Evolutionary conservation across 1,140 invertebrate genomes (phyloP).

Genomic region (Dendroctonus ponderosae): DNA sequence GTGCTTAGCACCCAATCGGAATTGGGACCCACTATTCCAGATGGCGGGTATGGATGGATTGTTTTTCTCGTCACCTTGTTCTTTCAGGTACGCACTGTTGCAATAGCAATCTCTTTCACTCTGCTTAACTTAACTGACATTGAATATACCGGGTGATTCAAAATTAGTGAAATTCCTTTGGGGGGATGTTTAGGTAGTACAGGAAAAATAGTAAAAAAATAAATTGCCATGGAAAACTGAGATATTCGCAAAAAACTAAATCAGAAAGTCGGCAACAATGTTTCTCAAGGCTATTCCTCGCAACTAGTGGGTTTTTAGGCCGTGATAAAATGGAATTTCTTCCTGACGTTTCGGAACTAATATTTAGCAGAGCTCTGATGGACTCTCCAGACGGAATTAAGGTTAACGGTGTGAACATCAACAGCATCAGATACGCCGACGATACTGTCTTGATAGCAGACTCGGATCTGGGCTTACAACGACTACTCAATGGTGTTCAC

Average conservation of each 20-base stretch:
- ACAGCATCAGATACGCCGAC: too few relatives aligned
- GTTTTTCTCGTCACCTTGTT: slow-evolving; percentile 59
- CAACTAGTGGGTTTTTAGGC: too few relatives aligned
- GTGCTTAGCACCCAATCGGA: slow-evolving; percentile 62
- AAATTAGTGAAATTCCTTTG: background rate
- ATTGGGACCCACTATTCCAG: slow-evolving; percentile 61
- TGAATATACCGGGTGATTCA: slow-evolving; percentile 37
- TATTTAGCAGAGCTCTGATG: too few relatives aligned
- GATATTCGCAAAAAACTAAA: background rate
- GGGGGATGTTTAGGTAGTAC: background rate
- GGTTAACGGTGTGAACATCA: too few relatives aligned
- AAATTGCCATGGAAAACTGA: background rate
- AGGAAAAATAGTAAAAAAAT: background rate
- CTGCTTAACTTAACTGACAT: background rate
- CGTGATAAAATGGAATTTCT: too few relatives aligned
- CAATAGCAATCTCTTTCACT: slow-evolving; percentile 27
- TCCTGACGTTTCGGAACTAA: too few relatives aligned
- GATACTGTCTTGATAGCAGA: too few relatives aligned
- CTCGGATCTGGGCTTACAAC: too few relatives aligned
- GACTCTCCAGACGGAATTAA: too few relatives aligned
- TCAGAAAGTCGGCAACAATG: too few relatives aligned
- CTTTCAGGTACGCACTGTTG: slow-evolving; percentile 51
- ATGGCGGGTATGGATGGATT: slow-evolving; percentile 66
- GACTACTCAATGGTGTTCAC: too few relatives aligned
- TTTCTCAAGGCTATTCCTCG: too few relatives aligned